phyloP scores from a whole-genome alignment of 2,888 invertebrate genomes.

The Steromphala cineraria region DNA sequence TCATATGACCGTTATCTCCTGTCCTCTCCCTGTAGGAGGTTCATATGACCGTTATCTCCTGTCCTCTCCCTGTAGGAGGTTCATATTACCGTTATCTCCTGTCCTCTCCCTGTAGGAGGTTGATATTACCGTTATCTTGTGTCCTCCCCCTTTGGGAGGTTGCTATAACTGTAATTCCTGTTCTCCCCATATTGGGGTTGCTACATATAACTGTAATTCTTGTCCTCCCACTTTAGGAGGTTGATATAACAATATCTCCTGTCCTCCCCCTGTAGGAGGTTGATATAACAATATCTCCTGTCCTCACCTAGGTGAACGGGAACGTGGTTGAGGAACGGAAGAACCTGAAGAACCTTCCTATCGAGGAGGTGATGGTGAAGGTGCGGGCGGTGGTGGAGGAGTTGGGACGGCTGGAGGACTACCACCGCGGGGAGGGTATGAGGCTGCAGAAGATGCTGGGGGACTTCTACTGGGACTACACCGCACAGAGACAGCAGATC shows the following conservation, averaged over 20 bases:
- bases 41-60: too few species aligned
- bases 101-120: too few species aligned
- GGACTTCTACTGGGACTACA: conserved; percentile 67
- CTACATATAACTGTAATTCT: neutral
- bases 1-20: too few species aligned
- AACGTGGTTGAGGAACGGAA: conserved; percentile 24
- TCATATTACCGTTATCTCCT: too few species aligned
- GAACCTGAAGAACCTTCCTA: conserved; percentile 45
- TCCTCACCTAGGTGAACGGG: conserved; percentile 23
- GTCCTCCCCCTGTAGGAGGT: too few species aligned
- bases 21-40: too few species aligned
- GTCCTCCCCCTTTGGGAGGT: neutral
- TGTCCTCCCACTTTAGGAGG: neutral
- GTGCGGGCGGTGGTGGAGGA: conserved; percentile 54
- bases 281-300: neutral
- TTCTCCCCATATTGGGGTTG: too few species aligned
- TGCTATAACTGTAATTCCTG: too few species aligned
- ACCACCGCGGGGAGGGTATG: conserved; percentile 65
- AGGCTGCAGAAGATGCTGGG: conserved; percentile 63
- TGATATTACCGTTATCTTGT: too few species aligned
- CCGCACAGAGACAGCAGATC: conserved; percentile 49
- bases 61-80: too few species aligned
- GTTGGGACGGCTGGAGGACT: conserved; percentile 61
- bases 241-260: too few species aligned
- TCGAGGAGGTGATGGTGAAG: conserved; percentile 58